These are phyloP conservation scores for Phalacrocorax aristotelis DNA, from an alignment of 2,113 vertebrate genomes.

Conservation along the genomic window DNA sequence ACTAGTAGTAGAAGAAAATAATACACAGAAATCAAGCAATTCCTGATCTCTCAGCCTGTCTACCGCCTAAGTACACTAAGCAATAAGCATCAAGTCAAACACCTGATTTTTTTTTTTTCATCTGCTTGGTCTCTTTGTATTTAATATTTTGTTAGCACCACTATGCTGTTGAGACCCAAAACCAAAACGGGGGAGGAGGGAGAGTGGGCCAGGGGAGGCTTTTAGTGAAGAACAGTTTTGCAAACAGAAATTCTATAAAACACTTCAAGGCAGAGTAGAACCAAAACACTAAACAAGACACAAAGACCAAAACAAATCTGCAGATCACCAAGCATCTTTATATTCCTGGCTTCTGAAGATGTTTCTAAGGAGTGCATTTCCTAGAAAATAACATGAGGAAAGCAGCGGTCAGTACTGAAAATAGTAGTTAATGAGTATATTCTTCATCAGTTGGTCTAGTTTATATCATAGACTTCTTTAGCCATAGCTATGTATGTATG, in stretches of 20 bases:
- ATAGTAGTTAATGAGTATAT: background rate
- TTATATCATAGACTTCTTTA: background rate
- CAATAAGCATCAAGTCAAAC: background rate
- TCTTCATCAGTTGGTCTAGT: background rate
- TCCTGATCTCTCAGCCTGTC: background rate
- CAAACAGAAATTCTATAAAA: background rate
- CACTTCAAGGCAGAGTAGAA: background rate
- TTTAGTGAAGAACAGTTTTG: background rate
- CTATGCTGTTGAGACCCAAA: background rate
- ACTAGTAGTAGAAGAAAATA: background rate
- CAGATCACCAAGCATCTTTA: background rate
- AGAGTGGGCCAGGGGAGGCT: background rate
- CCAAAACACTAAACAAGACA: background rate
- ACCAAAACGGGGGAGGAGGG: background rate
- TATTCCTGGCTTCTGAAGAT: background rate
- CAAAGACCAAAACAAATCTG: background rate
- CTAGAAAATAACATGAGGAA: background rate
- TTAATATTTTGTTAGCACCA: background rate
- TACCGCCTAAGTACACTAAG: too few species aligned
- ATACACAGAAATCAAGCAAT: background rate
- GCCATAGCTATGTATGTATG: background rate
- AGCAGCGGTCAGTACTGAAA: background rate
- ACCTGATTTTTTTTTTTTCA: background rate
- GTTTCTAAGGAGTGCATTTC: background rate
- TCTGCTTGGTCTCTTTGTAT: background rate